Evolutionary conservation across 2,888 invertebrate genomes (phyloP), one percentile per base, ranked within the genome.

Genomic region (Drosophila buzzatii): DNA sequence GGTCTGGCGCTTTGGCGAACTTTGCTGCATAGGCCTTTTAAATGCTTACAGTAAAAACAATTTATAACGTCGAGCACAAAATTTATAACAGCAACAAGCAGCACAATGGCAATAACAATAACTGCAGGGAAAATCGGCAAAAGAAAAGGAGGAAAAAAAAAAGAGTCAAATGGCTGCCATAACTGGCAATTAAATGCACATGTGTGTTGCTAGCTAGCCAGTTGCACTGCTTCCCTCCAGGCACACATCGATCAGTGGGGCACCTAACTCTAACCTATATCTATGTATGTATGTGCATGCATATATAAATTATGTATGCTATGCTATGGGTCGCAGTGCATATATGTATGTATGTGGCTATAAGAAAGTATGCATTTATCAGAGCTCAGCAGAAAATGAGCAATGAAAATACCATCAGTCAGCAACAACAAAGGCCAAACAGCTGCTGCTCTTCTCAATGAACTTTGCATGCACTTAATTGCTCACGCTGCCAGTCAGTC

Each of bases 401-500:
- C 52, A 56, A 39, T 37, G 55, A 63, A 72, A 66, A 62, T 49
- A 7, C 47, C 72, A 37, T 45, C 73, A 63, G 56, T 51, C 66
- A 61, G 59, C 53, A 51, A 47, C 60, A 57, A 51, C 57, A 61
- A 63, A 23, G 53, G 53, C 52, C 59, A 44, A 57, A 39, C 71
- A 70, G 69, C 69, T 66, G 81, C 57, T 61, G 65, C 61, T 75
- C 66, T 76, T 76, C 69, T 76, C 73, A 80, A 80, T 76, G 67
- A 80, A 80, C 80, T 83, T 80, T 80, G 80, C 84, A 81, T 81
- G 81, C 74, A 84, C 69, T 84, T 81, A 81, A 81, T 81, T 81
- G 82, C 82, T 71, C 60, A 72, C 52, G 56, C 70, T 70, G 53
- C 59, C 59, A 57, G 44, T 33, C 65, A 62, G 23, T 41, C 65